Conservation (phyloP, 2,888 invertebrate genomes). For the Apotomis betuletana region DNA sequence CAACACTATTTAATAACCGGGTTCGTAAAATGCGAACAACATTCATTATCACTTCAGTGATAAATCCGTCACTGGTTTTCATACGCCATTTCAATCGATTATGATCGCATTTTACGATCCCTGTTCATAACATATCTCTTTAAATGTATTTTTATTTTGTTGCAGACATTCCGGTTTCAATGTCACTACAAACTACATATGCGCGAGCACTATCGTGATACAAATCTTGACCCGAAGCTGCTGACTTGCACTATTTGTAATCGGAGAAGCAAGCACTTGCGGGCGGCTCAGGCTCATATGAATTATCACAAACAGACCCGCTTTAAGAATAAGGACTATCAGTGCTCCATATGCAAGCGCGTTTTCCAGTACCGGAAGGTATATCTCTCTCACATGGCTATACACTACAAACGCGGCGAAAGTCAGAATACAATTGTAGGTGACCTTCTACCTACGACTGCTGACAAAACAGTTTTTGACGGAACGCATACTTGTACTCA, state of each 20-base stretch:
- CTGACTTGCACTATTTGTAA: conserved; percentile 76
- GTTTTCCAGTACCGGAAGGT: conserved; percentile 75
- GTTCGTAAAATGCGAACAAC: too few species aligned
- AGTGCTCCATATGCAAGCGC: conserved; percentile 77
- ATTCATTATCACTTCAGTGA: too few species aligned
- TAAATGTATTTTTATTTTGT: conserved; percentile 42
- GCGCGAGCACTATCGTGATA: conserved; percentile 72
- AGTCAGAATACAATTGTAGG: conserved; percentile 71
- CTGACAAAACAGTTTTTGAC: conserved; percentile 54
- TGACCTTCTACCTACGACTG: conserved; percentile 51
- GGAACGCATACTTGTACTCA: conserved; percentile 71
- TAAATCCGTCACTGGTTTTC: too few species aligned
- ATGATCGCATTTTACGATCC: too few species aligned
- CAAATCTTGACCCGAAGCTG: conserved; percentile 69
- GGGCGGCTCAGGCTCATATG: conserved; percentile 77
- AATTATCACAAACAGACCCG: conserved; percentile 79
- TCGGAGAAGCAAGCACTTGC: conserved; percentile 74
- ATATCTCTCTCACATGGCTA: conserved; percentile 77
- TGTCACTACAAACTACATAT: conserved; percentile 77
- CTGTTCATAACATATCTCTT: not conserved
- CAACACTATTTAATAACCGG: not conserved
- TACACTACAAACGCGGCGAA: conserved; percentile 77
- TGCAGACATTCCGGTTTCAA: conserved; percentile 75
- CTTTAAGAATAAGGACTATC: conserved; percentile 77
- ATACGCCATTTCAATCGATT: too few species aligned